Conservation (phyloP, 2,888 invertebrate species). For the Exephanes ischioxanthus region DNA sequence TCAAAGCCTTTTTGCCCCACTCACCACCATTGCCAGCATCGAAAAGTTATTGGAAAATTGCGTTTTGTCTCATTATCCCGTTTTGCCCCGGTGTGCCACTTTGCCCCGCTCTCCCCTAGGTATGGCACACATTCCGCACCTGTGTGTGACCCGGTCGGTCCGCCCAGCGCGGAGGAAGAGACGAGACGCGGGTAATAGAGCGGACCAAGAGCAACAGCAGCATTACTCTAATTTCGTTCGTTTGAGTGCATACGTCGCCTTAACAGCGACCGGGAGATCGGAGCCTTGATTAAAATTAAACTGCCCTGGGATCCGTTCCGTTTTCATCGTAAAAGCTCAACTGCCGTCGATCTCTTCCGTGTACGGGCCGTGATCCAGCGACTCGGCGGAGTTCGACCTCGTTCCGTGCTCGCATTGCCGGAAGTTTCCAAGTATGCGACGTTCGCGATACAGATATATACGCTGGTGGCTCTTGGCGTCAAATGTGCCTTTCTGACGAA, state of each 20-base stretch:
- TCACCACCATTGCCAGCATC: too few species aligned
- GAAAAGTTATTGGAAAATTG: too few species aligned
- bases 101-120: too few species aligned
- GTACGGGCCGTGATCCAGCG: background rate
- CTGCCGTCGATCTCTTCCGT: background rate
- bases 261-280: conserved; percentile 66
- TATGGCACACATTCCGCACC: conserved; percentile 20
- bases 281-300: conserved; percentile 73
- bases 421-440: background rate
- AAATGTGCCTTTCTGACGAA: background rate
- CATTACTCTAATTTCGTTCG: conserved; percentile 68
- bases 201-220: conserved; percentile 25
- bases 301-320: conserved; percentile 49
- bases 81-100: too few species aligned
- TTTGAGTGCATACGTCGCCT: conserved; percentile 71
- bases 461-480: background rate
- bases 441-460: background rate
- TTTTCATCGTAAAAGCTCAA: conserved; percentile 64
- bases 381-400: background rate
- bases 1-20: too few species aligned
- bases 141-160: conserved; percentile 33
- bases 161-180: too few species aligned
- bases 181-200: conserved; percentile 20
- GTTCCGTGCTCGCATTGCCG: background rate
- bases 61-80: too few species aligned